Base-by-base conservation (phyloP, 2,113 vertebrate genomes). In the Loxodonta africana region DNA sequence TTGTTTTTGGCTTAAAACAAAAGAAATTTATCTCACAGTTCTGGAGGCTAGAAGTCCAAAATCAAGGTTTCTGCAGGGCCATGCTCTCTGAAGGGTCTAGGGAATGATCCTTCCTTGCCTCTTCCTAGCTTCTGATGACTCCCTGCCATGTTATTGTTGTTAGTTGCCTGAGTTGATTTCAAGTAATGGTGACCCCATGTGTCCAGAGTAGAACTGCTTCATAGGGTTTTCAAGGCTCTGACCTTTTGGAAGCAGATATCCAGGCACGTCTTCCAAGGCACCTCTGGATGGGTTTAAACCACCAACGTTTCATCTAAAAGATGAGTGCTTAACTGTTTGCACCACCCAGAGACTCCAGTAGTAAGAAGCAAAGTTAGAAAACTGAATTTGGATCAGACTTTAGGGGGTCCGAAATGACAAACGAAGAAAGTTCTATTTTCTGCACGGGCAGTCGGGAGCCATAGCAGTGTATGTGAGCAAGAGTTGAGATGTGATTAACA, bases 371-470 rank as follows among this genome's bases (percentile, higher is more conserved):
- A 95, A 46, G 14, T 82, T 21, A 23, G 17, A 71, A 88, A 80
- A 93, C 7, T 74, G 26, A 83, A 48, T 60, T 44, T 67, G 10
- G 60, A n/a, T 90, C 88, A 95, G 41, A 83, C 8, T 77, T 77
- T 78, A 18, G 30, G 60, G 28, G 21, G 25, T 67, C 28, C 85
- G 23, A 90, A 83, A 92, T 53, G 28, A 21, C 6, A 0, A 78
- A 84, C 14, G 81, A 71, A 60, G 69, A 84, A 90, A 88, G 26
- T 57, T 74, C 86, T 69, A 73, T 90, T 76, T 94, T 84, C 76
- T 78, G 81, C 21, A 46, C 21, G 77, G 20, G 71, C 28, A 44
- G 44, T 78, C 83, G 33, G 74, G 51, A 90, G 41, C 37, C 60
- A 46, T 1, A 93, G 67, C 63, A 48, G 83, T 5, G 53, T 83